Conservation (phyloP, 2,113 vertebrate species). For the Barnardius zonarius region DNA sequence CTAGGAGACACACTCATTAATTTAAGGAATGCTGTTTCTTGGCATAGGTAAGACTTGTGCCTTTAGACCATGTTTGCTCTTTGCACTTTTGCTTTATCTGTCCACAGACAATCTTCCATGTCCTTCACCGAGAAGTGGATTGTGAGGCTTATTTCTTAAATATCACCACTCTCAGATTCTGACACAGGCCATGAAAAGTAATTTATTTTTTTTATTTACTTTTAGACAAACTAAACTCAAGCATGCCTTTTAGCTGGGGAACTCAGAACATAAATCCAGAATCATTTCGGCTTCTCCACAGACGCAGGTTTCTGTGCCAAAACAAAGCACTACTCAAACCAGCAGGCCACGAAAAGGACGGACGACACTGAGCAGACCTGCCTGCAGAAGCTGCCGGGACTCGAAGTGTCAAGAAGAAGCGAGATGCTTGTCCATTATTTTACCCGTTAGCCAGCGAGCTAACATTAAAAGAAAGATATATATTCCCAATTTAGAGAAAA, state of each 20-base stretch:
- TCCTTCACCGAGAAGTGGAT: background rate
- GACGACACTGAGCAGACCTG: background rate
- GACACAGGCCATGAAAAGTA: background rate
- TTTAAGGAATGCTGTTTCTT: background rate
- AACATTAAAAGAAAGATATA: rapidly evolving
- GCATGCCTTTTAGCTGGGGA: background rate
- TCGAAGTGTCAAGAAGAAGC: background rate
- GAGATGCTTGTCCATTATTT: background rate
- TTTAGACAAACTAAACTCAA: background rate
- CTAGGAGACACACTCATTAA: background rate
- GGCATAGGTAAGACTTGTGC: background rate
- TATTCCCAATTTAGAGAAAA: rapidly evolving
- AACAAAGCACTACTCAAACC: background rate
- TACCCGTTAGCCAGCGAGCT: background rate
- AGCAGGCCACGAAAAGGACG: background rate
- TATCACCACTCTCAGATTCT: background rate
- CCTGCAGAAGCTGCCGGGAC: background rate
- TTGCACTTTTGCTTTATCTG: background rate
- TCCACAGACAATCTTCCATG: background rate
- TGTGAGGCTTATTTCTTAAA: background rate
- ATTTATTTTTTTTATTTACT: background rate
- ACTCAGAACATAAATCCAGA: background rate
- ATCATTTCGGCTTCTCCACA: background rate
- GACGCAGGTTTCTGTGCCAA: background rate
- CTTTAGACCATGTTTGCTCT: background rate